Conservation (phyloP, 2,888 invertebrate species). For the Artemia sinica region DNA sequence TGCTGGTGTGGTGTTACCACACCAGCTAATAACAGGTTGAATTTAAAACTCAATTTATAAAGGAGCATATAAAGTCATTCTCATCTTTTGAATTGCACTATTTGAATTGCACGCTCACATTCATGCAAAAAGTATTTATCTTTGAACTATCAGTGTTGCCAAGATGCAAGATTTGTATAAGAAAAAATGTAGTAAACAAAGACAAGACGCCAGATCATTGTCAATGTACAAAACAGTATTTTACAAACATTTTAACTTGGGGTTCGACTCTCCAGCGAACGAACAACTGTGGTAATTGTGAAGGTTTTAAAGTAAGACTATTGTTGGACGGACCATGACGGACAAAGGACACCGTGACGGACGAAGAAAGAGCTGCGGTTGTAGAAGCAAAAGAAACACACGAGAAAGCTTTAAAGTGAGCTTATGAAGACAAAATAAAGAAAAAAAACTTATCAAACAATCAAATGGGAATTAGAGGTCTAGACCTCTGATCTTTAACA, state of each 20-base stretch:
- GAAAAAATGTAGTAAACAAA: background rate
- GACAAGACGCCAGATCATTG: background rate
- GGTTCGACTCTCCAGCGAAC: background rate
- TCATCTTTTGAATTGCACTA: background rate
- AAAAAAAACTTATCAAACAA: background rate
- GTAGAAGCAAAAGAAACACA: background rate
- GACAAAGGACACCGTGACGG: background rate
- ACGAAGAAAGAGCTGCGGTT: conserved; percentile 3
- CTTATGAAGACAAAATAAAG: background rate
- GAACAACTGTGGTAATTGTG: background rate
- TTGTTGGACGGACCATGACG: background rate
- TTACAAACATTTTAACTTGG: conserved; percentile 1
- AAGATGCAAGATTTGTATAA: background rate
- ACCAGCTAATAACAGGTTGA: background rate
- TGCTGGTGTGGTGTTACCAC: too few species aligned
- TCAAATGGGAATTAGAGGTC: too few species aligned
- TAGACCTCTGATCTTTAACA: too few species aligned
- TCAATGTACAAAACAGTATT: conserved; percentile 5
- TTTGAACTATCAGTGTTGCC: background rate
- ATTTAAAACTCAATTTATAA: background rate
- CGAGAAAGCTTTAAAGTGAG: background rate
- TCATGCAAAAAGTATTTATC: conserved; percentile 1
- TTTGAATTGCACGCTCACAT: background rate
- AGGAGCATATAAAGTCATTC: conserved; percentile 4
- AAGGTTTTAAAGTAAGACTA: conserved; percentile 4